Base-by-base conservation (phyloP, 2,797 vertebrate genomes). In the Octomys mimax region DNA sequence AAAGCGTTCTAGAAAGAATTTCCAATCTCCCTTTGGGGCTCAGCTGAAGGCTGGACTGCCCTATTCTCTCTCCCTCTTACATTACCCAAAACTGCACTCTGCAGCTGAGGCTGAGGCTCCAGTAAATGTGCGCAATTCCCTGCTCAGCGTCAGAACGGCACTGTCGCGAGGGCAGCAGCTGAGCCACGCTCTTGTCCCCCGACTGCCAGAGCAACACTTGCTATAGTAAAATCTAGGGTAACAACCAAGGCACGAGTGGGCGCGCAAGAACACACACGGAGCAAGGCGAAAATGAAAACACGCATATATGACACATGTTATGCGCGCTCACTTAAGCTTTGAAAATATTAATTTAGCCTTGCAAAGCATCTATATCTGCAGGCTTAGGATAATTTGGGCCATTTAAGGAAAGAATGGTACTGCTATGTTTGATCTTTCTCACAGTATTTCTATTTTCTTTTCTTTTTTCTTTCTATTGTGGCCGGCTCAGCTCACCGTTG, bases 171-270 rank as follows among this genome's bases (percentile, higher is more conserved):
- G 39, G 13, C 64, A 46, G 75, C 1, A 24, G 12, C 64, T 24
- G 22, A 6, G n/a, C 26, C 97, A 94, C 93, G 93, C 94, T 93
- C 90, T 91, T 96, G 93, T 91, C 94, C 96, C 94, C 97, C 46
- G 36, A 6, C 16, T 33, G 31, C 46, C 46, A 57, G 71, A 49
- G n/a, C 3, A 36, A 0, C 2, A 3, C 79, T 42, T 61, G 21
- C 66, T 10, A 3, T 3, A 46, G 52, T 49, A 75, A 68, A 84
- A 46, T 36, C 59, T 26, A 26, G 1, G 0, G 18, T 64, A 70
- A 80, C 39, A 12, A 18, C 1, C 0, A 42, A 77, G 36, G 14
- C 71, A 84, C 22, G 59, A 57, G 1, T 54, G 2, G 6, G 49
- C 2, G 24, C 46, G n/a, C 6, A 22, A 14, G 28, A 62, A 71